These are phyloP conservation scores for Rhadinocentrus ornatus DNA, from an alignment of 2,797 vertebrate species.

Conservation along the genomic window DNA sequence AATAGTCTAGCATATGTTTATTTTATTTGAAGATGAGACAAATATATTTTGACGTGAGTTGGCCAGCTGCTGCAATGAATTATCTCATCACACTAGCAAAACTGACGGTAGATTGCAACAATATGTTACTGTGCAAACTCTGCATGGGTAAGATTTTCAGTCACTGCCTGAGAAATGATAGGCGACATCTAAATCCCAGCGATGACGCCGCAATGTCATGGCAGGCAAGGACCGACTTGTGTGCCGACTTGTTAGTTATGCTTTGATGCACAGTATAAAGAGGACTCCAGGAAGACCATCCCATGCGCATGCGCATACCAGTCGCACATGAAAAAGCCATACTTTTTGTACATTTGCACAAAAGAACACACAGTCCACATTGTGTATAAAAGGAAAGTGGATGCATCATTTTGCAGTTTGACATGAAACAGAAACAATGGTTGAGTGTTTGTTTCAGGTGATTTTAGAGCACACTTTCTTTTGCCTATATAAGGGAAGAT, in stretches of 20 bases:
- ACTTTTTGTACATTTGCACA: slow-evolving; percentile 51
- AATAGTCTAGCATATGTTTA: neutral
- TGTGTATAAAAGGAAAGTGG: slow-evolving; percentile 54
- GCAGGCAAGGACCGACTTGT: slow-evolving; percentile 61
- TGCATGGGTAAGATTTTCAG: slow-evolving; percentile 20
- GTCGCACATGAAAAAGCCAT: slow-evolving; percentile 32
- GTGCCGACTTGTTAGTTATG: slow-evolving; percentile 81
- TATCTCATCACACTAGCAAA: neutral
- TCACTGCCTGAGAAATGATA: slow-evolving; percentile 40
- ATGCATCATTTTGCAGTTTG: slow-evolving; percentile 62
- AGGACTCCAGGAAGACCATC: slow-evolving; percentile 74
- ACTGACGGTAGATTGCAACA: slow-evolving; percentile 8
- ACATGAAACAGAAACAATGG: slow-evolving; percentile 48
- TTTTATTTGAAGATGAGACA: neutral
- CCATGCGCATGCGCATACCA: slow-evolving; percentile 44
- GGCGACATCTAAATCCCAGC: slow-evolving; percentile 44
- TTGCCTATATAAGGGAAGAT: neutral
- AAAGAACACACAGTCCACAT: slow-evolving; percentile 46
- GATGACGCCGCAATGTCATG: slow-evolving; percentile 53
- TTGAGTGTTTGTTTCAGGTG: slow-evolving; percentile 35
- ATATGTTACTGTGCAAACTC: slow-evolving; percentile 50
- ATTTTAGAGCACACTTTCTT: slow-evolving; percentile 24
- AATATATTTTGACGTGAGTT: neutral
- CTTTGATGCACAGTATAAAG: slow-evolving; percentile 84
- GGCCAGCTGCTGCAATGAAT: neutral